Evolutionary conservation across 2,113 vertebrate genomes (phyloP).

Genomic region (Ameiurus melas): DNA sequence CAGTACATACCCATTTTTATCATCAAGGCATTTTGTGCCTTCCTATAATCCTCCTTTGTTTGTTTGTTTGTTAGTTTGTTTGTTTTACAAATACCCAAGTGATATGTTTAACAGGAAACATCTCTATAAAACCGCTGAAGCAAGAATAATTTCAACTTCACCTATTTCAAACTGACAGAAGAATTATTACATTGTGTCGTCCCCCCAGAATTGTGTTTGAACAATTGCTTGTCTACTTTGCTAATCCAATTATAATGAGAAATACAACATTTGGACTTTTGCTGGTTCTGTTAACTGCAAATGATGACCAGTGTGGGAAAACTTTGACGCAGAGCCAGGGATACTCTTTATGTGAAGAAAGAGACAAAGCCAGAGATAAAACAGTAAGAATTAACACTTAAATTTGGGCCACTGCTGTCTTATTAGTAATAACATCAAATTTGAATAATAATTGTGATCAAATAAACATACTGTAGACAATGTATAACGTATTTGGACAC

Average conservation of each 20-base stretch:
- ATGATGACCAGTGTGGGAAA: background rate
- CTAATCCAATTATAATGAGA: conserved; percentile 5
- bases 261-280: background rate
- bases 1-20: background rate
- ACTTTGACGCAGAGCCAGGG: background rate
- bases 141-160: background rate
- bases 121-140: background rate
- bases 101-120: background rate
- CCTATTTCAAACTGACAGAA: background rate
- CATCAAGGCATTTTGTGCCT: background rate
- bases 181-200: background rate
- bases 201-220: background rate
- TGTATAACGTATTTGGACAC: background rate
- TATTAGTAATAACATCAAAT: background rate
- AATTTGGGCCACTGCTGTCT: background rate
- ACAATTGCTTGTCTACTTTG: background rate
- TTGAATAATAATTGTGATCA: too few species aligned
- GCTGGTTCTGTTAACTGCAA: background rate
- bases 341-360: background rate
- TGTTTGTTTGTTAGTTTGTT: background rate
- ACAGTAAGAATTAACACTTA: background rate
- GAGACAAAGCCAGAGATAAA: background rate
- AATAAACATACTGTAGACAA: too few species aligned
- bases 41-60: background rate
- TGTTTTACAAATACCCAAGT: background rate